A percentile compares a stretch with the other conserved stretches of the same genome.
Conservation (phyloP, 2,888 invertebrate genomes). For the Drosophila neotestacea region DNA sequence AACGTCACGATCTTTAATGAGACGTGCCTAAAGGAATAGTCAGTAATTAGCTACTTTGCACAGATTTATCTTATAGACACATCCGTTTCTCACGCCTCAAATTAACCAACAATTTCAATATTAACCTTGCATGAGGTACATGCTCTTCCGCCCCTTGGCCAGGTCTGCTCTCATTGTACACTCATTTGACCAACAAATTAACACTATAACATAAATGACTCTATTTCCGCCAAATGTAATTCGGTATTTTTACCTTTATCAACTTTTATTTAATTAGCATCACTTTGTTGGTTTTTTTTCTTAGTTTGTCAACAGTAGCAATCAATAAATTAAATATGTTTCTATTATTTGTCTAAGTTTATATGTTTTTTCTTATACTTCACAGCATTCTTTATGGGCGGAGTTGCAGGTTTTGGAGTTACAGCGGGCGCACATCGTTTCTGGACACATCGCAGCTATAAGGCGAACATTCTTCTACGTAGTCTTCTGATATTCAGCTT, state of each 20-base stretch:
- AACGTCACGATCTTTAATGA: constrained; percentile 1
- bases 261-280: constrained; percentile 54
- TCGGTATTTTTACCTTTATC: constrained; percentile 25
- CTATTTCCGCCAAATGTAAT: constrained; percentile 72
- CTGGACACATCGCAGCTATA: constrained; percentile 89
- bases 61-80: constrained; percentile 2
- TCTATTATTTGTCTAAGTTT: constrained; percentile 10
- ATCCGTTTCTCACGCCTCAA: constrained; percentile 10
- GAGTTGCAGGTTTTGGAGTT: constrained; percentile 88
- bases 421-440: constrained; percentile 90
- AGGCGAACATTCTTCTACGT: constrained; percentile 88
- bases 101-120: constrained; percentile 22
- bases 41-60: constrained; percentile 19
- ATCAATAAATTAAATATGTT: constrained; percentile 27
- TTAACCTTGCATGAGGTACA: constrained; percentile 35
- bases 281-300: constrained; percentile 23
- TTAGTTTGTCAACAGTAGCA: not conserved
- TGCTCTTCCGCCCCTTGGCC: constrained; percentile 6
- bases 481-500: constrained; percentile 88
- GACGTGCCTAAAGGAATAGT: constrained; percentile 5
- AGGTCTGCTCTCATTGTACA: constrained; percentile 27
- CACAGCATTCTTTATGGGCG: constrained; percentile 87
- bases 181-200: constrained; percentile 62
- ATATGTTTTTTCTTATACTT: constrained; percentile 48
- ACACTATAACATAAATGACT: constrained; percentile 60